Conservation (phyloP, 2,888 invertebrate genomes). For the Napeogenes sylphis region DNA sequence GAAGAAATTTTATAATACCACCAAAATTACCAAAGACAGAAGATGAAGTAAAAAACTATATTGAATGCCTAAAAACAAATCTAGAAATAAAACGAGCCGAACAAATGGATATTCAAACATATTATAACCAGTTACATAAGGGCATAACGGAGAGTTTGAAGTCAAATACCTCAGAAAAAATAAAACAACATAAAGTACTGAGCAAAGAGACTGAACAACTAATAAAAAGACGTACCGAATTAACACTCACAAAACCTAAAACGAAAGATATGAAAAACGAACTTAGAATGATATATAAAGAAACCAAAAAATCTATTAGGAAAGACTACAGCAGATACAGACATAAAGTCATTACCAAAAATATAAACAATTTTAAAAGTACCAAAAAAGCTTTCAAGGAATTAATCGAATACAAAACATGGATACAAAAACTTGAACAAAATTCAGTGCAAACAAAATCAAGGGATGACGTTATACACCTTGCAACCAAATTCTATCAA, state of each 20-base stretch:
- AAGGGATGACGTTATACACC: slow-evolving; percentile 20
- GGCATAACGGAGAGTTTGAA: too few relatives aligned
- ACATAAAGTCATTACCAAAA: slow-evolving; percentile 6
- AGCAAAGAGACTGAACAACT: slow-evolving; percentile 8
- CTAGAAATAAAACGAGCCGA: too few relatives aligned
- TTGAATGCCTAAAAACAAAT: too few relatives aligned
- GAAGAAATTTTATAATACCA: too few relatives aligned
- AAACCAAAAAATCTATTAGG: background rate
- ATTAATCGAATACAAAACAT: slow-evolving; percentile 3
- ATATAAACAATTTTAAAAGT: slow-evolving; percentile 12
- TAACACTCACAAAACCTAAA: slow-evolving; percentile 13
- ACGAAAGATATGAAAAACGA: slow-evolving; percentile 9
- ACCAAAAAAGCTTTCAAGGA: slow-evolving; percentile 19
- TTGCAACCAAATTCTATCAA: slow-evolving; percentile 17
- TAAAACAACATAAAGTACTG: slow-evolving; percentile 16
- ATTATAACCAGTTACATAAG: too few relatives aligned
- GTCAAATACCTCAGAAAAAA: too few relatives aligned
- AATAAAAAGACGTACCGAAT: slow-evolving; percentile 6
- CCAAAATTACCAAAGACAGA: too few relatives aligned
- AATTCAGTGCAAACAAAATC: slow-evolving; percentile 19
- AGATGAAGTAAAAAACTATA: too few relatives aligned
- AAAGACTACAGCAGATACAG: slow-evolving; percentile 4
- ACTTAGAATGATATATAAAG: slow-evolving; percentile 4
- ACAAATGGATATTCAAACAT: too few relatives aligned
- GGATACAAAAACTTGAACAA: slow-evolving; percentile 17